phyloP scores from a whole-genome alignment of 1,140 invertebrate species.

The Chrysoperla carnea region DNA sequence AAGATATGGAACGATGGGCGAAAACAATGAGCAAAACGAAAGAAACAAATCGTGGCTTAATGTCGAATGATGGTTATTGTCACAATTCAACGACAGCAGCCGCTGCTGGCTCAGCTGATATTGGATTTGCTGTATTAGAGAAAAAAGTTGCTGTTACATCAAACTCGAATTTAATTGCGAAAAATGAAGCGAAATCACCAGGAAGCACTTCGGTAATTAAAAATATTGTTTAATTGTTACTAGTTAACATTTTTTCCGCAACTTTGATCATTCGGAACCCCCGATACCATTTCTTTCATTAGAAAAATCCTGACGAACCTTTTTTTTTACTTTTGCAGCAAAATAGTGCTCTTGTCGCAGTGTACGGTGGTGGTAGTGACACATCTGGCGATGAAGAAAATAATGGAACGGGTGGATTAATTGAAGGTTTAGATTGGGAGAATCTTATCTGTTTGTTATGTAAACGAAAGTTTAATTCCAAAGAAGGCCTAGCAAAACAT shows the following conservation, averaged over 20 bases:
- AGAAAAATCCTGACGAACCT: too few species aligned
- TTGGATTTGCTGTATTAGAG: constrained; percentile 76
- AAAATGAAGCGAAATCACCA: too few species aligned
- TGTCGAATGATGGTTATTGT: background rate
- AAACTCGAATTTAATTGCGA: constrained; percentile 1
- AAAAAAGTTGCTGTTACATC: constrained; percentile 30
- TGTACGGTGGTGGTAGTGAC: constrained; percentile 53
- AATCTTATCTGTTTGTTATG: constrained; percentile 91
- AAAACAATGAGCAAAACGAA: constrained; percentile 95
- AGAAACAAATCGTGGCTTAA: constrained; percentile 34
- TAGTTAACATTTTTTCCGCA: too few species aligned
- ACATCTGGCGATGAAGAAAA: constrained; percentile 31
- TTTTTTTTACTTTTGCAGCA: background rate
- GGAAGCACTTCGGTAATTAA: too few species aligned
- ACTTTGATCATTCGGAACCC: too few species aligned
- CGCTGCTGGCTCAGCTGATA: constrained; percentile 62
- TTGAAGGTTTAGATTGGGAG: constrained; percentile 58
- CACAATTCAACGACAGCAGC: constrained; percentile 11
- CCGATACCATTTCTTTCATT: too few species aligned
- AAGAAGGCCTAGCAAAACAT: constrained; percentile 80
- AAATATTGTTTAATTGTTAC: background rate
- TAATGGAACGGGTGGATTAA: constrained; percentile 33
- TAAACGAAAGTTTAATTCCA: constrained; percentile 83
- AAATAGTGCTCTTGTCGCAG: constrained; percentile 41
- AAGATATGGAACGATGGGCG: constrained; percentile 75